phyloP scores from a whole-genome alignment of 2,888 invertebrate species.

The Pseudococcus longispinus region DNA sequence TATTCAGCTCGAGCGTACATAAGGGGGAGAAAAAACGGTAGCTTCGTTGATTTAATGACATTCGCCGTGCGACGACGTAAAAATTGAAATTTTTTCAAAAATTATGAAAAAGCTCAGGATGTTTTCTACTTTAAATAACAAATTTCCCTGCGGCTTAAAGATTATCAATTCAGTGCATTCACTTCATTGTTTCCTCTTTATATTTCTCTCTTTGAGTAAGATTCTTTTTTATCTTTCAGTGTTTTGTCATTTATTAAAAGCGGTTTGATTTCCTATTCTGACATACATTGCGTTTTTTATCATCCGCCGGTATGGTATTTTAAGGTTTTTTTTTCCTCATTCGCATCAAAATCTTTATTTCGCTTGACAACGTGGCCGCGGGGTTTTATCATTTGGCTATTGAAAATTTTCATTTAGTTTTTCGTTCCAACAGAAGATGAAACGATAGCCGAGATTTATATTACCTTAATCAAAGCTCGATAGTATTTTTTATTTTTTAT shows the following conservation, averaged over 20 bases:
- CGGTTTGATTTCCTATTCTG: constrained; percentile 48
- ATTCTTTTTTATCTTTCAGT: constrained; percentile 15
- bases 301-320: not conserved
- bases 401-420: constrained; percentile 34
- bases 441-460: constrained; percentile 15
- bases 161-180: constrained; percentile 42
- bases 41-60: constrained; percentile 37
- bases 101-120: constrained; percentile 11
- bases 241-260: constrained; percentile 32
- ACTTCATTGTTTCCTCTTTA: constrained; percentile 50
- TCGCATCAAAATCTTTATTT: not conserved
- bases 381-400: constrained; percentile 3
- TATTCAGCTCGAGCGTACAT: not conserved
- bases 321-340: constrained; percentile 16
- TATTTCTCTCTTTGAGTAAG: constrained; percentile 46
- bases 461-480: constrained; percentile 26
- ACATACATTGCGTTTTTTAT: constrained; percentile 12
- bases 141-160: constrained; percentile 34
- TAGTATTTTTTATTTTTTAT: not conserved
- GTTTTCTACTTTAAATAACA: constrained; percentile 48
- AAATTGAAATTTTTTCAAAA: constrained; percentile 36
- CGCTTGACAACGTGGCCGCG: constrained; percentile 1
- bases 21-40: not conserved
- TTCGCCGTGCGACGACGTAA: not conserved
- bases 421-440: constrained; percentile 6